These are phyloP conservation scores for Amphimallon solstitiale DNA, from an alignment of 2,888 invertebrate species.

Conservation along the genomic window DNA sequence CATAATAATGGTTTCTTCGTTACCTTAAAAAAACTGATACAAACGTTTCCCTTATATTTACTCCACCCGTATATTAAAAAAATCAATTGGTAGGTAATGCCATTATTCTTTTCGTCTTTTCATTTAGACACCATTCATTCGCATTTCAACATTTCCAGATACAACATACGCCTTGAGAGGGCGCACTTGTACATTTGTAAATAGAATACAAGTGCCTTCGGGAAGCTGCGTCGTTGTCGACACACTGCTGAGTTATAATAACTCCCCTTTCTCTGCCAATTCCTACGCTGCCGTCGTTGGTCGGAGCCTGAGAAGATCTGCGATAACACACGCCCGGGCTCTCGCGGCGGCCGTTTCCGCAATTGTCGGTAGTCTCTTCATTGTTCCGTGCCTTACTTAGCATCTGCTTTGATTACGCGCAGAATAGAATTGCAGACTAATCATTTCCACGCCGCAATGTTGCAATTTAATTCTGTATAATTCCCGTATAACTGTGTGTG, in stretches of 20 bases:
- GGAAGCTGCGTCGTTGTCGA: not conserved
- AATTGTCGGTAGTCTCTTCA: constrained; percentile 31
- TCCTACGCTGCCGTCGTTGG: not conserved
- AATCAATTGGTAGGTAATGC: too few species aligned
- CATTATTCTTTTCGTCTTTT: too few species aligned
- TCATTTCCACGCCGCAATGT: constrained; percentile 37
- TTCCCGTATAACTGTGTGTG: not conserved
- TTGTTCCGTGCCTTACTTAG: constrained; percentile 28
- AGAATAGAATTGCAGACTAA: constrained; percentile 39
- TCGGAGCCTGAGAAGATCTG: constrained; percentile 26
- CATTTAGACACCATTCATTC: too few species aligned
- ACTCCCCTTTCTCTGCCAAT: not conserved
- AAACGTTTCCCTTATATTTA: too few species aligned
- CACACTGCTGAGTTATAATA: constrained; percentile 10
- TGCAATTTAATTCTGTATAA: constrained; percentile 26
- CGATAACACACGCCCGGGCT: constrained; percentile 35
- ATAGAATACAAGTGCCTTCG: not conserved
- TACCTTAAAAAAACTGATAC: too few species aligned
- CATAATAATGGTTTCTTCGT: too few species aligned
- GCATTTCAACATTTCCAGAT: too few species aligned
- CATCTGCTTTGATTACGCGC: constrained; percentile 38
- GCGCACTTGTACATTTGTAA: not conserved
- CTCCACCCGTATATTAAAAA: too few species aligned
- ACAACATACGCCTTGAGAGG: too few species aligned
- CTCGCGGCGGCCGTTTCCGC: constrained; percentile 20